Evolutionary conservation across 30 jellyfish, hydroid and myxozoan species (phyloP).

Genomic region (Cassiopea xamachana): DNA sequence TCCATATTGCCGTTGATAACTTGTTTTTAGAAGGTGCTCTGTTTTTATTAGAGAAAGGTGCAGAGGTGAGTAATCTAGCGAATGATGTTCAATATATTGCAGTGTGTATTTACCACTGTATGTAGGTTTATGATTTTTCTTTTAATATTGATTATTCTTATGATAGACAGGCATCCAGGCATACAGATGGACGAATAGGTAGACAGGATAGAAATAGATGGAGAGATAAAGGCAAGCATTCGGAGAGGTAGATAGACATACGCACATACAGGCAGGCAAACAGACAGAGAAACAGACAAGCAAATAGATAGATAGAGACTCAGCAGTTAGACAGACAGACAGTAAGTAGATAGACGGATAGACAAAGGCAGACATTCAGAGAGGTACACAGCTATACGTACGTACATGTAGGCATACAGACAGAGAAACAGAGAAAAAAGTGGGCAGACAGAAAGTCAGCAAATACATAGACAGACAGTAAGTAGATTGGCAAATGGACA

Average conservation of each 20-base stretch:
- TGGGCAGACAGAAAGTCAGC: neutral
- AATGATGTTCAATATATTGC: neutral
- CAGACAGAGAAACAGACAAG: neutral
- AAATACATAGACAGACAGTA: no score
- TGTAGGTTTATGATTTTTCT: no score
- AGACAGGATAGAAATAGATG: no score
- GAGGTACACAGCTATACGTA: neutral
- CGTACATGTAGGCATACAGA: neutral
- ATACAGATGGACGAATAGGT: no score
- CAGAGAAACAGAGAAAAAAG: neutral
- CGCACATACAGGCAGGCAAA: neutral
- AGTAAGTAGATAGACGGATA: neutral
- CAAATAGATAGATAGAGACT: neutral
- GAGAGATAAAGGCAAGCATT: neutral
- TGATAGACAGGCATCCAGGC: no score
- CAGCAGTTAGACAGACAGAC: neutral
- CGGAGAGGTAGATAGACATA: neutral
- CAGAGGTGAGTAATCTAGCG: slow-evolving; percentile 44
- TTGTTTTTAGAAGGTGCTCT: slow-evolving; percentile 60
- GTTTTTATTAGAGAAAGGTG: slow-evolving; percentile 61
- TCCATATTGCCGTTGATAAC: slow-evolving; percentile 87
- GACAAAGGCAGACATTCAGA: neutral
- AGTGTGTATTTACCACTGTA: neutral
- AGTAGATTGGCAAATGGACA: neutral
- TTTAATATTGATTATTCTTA: no score